These are phyloP conservation scores for Paratrypauchen microcephalus DNA, from an alignment of 2,797 vertebrate genomes.

Conservation along the genomic window DNA sequence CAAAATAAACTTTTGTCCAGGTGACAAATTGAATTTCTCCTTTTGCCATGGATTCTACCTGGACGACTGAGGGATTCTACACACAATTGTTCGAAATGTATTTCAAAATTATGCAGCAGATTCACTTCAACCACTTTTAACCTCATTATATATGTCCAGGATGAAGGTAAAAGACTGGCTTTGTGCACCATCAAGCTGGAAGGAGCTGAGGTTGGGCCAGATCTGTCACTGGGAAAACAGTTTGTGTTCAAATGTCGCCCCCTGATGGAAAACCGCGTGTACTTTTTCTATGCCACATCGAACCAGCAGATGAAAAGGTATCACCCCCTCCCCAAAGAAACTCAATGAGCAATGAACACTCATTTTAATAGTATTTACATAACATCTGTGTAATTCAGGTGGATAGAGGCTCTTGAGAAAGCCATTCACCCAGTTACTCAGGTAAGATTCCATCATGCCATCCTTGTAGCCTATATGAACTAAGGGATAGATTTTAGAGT, in stretches of 20 bases:
- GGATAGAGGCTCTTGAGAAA: slow-evolving; percentile 88
- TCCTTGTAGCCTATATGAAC: not conserved
- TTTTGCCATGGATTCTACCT: no score
- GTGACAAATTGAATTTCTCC: no score
- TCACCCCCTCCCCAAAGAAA: not conserved
- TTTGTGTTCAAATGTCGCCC: slow-evolving; percentile 89
- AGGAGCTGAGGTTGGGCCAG: slow-evolving; percentile 83
- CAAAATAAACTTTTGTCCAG: no score
- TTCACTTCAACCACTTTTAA: not conserved
- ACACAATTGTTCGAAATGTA: no score
- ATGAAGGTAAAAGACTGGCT: slow-evolving; percentile 85
- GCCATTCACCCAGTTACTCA: slow-evolving; percentile 84
- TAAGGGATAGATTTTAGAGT: no score
- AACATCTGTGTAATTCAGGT: slow-evolving; percentile 66
- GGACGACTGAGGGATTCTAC: no score
- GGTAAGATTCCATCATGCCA: slow-evolving; percentile 67
- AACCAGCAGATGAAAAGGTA: slow-evolving; percentile 93
- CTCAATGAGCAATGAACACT: not conserved
- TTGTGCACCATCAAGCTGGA: slow-evolving; percentile 83
- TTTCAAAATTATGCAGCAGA: not conserved
- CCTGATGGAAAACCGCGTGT: slow-evolving; percentile 75
- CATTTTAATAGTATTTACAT: not conserved
- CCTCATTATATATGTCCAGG: slow-evolving; percentile 62
- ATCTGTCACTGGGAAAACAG: slow-evolving; percentile 85
- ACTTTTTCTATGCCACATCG: slow-evolving; percentile 87